phyloP scores from a whole-genome alignment of 2,888 invertebrate species.

The Argynnis bischoffii region DNA sequence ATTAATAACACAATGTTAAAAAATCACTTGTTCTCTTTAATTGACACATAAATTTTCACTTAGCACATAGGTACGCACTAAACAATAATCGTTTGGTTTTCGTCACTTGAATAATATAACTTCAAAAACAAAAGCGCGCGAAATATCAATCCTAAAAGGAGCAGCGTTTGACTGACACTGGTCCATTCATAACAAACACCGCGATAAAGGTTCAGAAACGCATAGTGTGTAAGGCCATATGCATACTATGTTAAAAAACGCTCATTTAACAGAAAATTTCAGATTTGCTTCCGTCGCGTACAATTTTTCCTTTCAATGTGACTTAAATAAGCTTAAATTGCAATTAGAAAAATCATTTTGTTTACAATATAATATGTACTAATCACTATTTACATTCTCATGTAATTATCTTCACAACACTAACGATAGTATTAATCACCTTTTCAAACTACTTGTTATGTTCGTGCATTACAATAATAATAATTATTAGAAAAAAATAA shows the following conservation, averaged over 20 bases:
- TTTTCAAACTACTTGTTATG: no score
- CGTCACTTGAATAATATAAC: conserved; percentile 18
- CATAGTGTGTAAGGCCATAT: conserved; percentile 39
- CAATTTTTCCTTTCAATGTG: neutral
- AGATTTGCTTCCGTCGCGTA: neutral
- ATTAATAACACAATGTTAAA: conserved; percentile 9
- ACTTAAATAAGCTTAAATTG: neutral
- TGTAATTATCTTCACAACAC: neutral
- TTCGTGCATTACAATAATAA: no score
- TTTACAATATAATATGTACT: conserved; percentile 7
- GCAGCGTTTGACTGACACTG: conserved; percentile 43
- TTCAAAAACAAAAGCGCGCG: conserved; percentile 33
- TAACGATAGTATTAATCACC: neutral
- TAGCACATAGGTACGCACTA: neutral
- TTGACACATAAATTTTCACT: neutral
- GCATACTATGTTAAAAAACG: conserved; percentile 30
- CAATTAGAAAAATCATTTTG: conserved; percentile 6
- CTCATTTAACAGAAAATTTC: neutral
- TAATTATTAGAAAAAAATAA: no score
- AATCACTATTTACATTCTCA: conserved; percentile 17
- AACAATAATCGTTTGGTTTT: neutral
- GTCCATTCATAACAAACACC: conserved; percentile 46
- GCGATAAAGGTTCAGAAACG: conserved; percentile 45
- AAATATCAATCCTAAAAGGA: conserved; percentile 42
- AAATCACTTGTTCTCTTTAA: neutral